Evolutionary conservation across 2,797 vertebrate genomes (phyloP), one percentile per base, ranked within the genome.

Genomic region (Peromyscus nudipes): DNA sequence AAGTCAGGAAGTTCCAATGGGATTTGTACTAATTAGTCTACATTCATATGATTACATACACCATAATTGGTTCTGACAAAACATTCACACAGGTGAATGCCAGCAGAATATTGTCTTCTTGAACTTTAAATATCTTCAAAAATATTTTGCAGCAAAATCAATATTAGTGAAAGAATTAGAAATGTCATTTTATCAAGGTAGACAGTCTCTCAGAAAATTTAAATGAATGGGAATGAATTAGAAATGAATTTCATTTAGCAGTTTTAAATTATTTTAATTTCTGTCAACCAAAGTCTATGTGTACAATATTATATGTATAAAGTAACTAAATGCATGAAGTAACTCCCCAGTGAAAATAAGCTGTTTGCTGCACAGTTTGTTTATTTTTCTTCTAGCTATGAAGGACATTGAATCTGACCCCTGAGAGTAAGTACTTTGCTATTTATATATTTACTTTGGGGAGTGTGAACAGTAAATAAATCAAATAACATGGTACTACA

Each of bases 61-160:
- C 55, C 19, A 6, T 92, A 96, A 97, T n/a, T 87, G 76, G 73
- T 94, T 89, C 79, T 94, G 95, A 96, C 80, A 96, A 97, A 89
- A 93, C 82, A 95, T 93, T 87, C 60, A 77, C 79, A 86, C 4
- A 67, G 57, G 64, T 87, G 57, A 65, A 89, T 49, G 4, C 21
- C 93, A 85, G 77, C 29, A 93, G 76, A 93, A 90, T 84, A 90
- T 40, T 94, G 57, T 94, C 79, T 95, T 93, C 23, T 84, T 60
- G 75, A 95, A 89, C 40, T 85, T 93, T 60, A 90, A 60, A 94
- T 91, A 80, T 81, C 40, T 65, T 96, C 29, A 86, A n/a, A 90
- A 87, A 71, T 37, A 27, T 69, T 34, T 75, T 95, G 0, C 3
- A 55, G 1, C 40, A 21, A 86, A 95, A 90, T 92, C 21, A 46